A percentile compares a stretch with the other conserved stretches of the same genome.
phyloP scores from a whole-genome alignment of 30 jellyfish, hydroid and myxozoan species.

The Cassiopea andromeda region DNA sequence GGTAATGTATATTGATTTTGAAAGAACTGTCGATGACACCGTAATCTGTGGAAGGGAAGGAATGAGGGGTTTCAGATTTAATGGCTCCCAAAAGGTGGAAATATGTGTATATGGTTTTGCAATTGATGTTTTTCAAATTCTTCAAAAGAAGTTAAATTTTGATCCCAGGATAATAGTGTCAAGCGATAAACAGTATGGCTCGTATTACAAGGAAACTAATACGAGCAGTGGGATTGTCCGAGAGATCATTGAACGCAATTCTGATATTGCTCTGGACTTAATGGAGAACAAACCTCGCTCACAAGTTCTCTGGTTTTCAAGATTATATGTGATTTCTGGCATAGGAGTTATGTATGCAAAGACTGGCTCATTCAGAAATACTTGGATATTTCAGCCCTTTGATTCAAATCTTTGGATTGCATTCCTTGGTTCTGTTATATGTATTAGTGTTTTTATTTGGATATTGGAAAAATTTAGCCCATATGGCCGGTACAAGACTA shows the following conservation, averaged over 20 bases:
- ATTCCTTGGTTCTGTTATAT: background rate
- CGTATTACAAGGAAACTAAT: background rate
- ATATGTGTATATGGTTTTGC: conserved; percentile 39
- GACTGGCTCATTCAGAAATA: background rate
- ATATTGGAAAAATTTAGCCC: conserved; percentile 26
- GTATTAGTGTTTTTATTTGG: conserved; percentile 7
- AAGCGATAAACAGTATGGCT: conserved; percentile 37
- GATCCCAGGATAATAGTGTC: background rate
- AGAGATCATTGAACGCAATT: background rate
- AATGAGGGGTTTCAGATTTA: background rate
- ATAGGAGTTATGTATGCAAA: background rate
- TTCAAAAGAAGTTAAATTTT: conserved; percentile 7
- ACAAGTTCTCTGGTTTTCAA: conserved; percentile 8
- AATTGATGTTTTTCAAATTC: conserved; percentile 8
- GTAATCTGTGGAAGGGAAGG: conserved; percentile 5
- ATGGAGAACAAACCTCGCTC: background rate
- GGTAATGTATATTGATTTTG: background rate
- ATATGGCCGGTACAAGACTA: conserved; percentile 3
- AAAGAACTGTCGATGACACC: background rate
- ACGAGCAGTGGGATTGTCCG: background rate
- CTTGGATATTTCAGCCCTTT: conserved; percentile 18
- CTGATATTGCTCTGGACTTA: conserved; percentile 5
- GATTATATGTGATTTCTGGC: background rate
- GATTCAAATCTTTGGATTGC: conserved; percentile 2
- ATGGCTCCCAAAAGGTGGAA: background rate